Percentiles rank a stretch among this genome's conserved stretches.
phyloP scores from a whole-genome alignment of 2,797 vertebrate genomes.

The Phalanger gymnotis region DNA sequence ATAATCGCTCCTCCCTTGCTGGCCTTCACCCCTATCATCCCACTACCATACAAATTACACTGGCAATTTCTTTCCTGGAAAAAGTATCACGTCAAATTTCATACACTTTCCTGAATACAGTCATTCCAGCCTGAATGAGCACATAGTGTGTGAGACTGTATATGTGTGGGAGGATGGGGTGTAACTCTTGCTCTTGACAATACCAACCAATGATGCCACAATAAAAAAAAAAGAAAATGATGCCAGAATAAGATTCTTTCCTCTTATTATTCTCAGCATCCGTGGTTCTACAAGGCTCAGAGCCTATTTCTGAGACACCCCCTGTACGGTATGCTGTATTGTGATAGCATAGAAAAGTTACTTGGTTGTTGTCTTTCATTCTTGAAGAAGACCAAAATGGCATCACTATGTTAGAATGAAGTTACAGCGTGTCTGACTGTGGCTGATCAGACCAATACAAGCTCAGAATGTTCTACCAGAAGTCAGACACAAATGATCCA shows the following conservation, averaged over 20 bases:
- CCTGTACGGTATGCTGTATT: background rate
- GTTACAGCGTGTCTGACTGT: too few relatives aligned
- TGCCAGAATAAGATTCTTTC: background rate
- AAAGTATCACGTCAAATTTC: too few relatives aligned
- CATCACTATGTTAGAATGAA: too few relatives aligned
- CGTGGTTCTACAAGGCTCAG: background rate
- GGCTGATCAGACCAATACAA: too few relatives aligned
- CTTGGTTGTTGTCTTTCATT: too few relatives aligned
- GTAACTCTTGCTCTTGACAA: background rate
- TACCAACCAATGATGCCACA: background rate
- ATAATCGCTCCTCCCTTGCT: background rate
- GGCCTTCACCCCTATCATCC: background rate
- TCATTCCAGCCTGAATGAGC: background rate
- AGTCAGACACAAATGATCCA: too few relatives aligned
- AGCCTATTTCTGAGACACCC: background rate
- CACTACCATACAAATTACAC: too few relatives aligned
- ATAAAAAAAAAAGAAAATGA: background rate
- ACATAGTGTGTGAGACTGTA: background rate
- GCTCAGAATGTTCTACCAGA: too few relatives aligned
- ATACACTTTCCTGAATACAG: background rate
- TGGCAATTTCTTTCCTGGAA: too few relatives aligned
- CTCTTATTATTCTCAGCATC: background rate
- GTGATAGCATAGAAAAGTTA: background rate
- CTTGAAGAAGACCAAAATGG: too few relatives aligned
- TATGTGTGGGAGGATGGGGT: background rate